Evolutionary conservation across 2,888 invertebrate genomes (phyloP).

Genomic region (Tridacna crocea): DNA sequence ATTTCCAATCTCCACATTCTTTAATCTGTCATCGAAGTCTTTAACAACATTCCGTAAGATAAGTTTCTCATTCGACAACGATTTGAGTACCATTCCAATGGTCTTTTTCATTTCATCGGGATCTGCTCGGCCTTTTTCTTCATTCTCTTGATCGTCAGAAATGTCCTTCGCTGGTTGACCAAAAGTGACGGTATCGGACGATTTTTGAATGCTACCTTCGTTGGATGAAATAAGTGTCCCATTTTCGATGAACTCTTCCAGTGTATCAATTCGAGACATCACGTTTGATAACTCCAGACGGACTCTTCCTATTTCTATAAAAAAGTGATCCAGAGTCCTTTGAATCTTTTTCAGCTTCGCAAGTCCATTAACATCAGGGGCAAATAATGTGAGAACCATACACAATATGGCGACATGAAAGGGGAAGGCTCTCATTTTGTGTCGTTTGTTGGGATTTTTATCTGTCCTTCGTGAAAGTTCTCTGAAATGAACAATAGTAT

Average conservation of each 20-base stretch:
- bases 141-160: background rate
- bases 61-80: background rate
- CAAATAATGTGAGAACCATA: no score
- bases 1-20: slow-evolving; percentile 2
- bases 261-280: background rate
- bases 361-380: no score
- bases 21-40: background rate
- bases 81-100: background rate
- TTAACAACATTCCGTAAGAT: background rate
- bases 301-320: background rate
- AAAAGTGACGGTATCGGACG: background rate
- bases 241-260: background rate
- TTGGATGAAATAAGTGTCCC: background rate
- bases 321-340: no score
- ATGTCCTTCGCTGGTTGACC: background rate
- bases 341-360: no score
- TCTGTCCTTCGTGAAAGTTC: no score
- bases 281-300: background rate
- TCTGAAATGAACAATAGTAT: no score
- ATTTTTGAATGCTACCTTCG: background rate
- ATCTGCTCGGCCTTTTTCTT: background rate
- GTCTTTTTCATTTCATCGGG: background rate
- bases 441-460: no score
- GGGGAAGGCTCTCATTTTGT: no score
- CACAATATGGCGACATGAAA: no score